A percentile compares a stretch with the other conserved stretches of the same genome.
phyloP scores from a whole-genome alignment of 2,888 invertebrate species.

The Agriopis marginaria region DNA sequence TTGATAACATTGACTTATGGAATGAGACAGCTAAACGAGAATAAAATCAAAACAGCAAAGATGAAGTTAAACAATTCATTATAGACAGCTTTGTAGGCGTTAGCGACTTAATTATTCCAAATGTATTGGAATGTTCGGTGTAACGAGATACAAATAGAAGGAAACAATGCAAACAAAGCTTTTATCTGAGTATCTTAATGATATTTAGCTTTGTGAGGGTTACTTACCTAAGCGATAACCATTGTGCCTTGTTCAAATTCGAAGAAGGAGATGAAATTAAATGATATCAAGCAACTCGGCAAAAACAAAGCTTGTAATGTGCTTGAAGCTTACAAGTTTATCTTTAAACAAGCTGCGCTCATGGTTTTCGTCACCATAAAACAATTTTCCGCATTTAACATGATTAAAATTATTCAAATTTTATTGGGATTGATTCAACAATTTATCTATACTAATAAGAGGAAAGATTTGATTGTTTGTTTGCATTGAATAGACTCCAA shows the following conservation, averaged over 20 bases:
- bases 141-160: constrained; percentile 34
- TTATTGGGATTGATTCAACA: too few species aligned
- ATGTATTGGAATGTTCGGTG: constrained; percentile 31
- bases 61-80: constrained; percentile 23
- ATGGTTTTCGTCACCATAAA: too few species aligned
- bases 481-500: too few species aligned
- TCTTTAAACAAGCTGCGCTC: too few species aligned
- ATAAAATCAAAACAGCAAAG: constrained; percentile 26
- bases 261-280: constrained; percentile 36
- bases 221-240: constrained; percentile 33
- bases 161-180: constrained; percentile 34
- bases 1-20: constrained; percentile 29
- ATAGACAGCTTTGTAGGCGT: constrained; percentile 10
- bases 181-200: constrained; percentile 30
- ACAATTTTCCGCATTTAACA: too few species aligned
- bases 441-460: too few species aligned
- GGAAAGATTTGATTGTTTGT: too few species aligned
- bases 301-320: constrained; percentile 12
- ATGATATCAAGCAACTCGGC: constrained; percentile 34
- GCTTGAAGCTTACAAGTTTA: background rate
- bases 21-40: constrained; percentile 8
- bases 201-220: constrained; percentile 34
- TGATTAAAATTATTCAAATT: too few species aligned
- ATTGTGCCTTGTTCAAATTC: constrained; percentile 25
- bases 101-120: constrained; percentile 10